Evolutionary conservation across 2,113 vertebrate species (phyloP), one percentile per base, ranked within the genome.

Genomic region (Saimiri boliviensis): DNA sequence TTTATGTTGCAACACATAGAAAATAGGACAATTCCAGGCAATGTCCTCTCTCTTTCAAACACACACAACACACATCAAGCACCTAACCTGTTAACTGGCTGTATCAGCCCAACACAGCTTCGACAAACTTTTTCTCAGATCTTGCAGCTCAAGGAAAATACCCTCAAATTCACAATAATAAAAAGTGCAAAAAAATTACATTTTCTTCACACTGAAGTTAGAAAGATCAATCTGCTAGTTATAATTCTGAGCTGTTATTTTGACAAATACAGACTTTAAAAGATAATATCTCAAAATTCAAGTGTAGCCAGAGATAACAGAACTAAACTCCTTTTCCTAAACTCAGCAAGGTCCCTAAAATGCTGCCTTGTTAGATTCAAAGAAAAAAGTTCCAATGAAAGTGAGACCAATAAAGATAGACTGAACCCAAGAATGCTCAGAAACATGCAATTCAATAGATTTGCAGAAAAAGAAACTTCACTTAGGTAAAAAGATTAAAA

Each of bases 401-500:
- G 13, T 54, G 47, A 86, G 8, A 58, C 42, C 49, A 76, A n/a
- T 30, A 81, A 74, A 82, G 49, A 76, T 9, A 80, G n/a, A 63
- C 16, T 45, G 76, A 87, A n/a, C 1, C 42, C 3, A 32, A 74
- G 40, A 82, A 93, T 52, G 17, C 45, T 89, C 66, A 77, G 58
- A 90, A 94, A 73, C 74, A 63, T 13, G 35, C 47, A 79, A 68
- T 19, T 93, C 52, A 32, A 30, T 32, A 56, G 54, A 16, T 82
- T 76, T 71, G 3, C 37, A 76, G 80, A 63, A 82, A 79, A 83
- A 90, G 13, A 96, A 89, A 42, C 0, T 27, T 93, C 12, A 42
- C 49, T 94, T 91, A 88, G 42, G 27, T 60, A 80, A 92, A 93
- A 86, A 77, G 56, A 35, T 85, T 91, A 86, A 89, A 98, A 85